Conservation (phyloP, 2,113 vertebrate species). For the Alaudala cheleensis region DNA sequence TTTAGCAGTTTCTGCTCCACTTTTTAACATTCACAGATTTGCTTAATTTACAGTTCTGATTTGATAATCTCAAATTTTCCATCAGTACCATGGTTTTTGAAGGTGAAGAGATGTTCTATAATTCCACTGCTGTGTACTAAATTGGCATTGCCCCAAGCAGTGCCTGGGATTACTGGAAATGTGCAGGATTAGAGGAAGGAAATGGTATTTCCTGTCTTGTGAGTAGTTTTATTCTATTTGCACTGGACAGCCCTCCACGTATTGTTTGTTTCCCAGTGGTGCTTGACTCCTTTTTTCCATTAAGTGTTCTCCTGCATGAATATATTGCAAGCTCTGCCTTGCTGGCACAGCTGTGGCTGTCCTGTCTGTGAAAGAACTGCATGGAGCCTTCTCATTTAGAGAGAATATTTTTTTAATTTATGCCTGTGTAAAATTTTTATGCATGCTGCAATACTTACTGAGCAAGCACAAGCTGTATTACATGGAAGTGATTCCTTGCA, state of each 20-base stretch:
- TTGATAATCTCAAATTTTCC: not conserved
- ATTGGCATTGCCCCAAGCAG: not conserved
- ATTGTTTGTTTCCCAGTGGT: not conserved
- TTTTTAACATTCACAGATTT: not conserved
- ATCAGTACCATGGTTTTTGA: not conserved
- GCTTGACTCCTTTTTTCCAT: not conserved
- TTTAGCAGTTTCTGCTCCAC: not conserved
- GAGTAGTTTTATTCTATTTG: not conserved
- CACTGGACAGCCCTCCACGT: fast-evolving
- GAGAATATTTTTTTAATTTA: not conserved
- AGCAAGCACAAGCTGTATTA: not conserved
- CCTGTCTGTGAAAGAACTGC: not conserved
- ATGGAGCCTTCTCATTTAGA: not conserved
- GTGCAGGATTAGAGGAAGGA: not conserved
- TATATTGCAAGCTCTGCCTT: not conserved
- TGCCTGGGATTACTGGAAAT: not conserved
- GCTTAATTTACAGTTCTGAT: not conserved
- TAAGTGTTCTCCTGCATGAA: not conserved
- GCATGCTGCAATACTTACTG: not conserved
- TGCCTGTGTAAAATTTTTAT: not conserved
- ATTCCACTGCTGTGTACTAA: not conserved
- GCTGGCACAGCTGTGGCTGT: not conserved
- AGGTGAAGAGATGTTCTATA: not conserved
- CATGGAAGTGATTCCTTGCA: not conserved
- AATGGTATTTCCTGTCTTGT: not conserved